These are phyloP conservation scores for Stictocephala bisonia DNA, from an alignment of 2,888 invertebrate species.

Conservation along the genomic window DNA sequence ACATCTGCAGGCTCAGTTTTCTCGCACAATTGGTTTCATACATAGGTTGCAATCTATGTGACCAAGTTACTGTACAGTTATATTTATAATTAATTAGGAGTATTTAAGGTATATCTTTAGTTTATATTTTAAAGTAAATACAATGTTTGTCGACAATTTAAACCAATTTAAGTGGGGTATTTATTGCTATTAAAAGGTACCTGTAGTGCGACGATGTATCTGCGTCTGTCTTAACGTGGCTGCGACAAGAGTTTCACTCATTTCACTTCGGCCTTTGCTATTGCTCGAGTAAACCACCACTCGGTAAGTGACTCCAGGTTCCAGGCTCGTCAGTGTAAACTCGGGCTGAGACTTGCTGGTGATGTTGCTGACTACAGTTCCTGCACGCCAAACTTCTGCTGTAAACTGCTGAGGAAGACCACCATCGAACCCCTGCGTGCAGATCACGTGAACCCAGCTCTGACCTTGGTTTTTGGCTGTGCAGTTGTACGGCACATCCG, in stretches of 20 bases:
- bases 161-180: background rate
- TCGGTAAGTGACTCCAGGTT: constrained; percentile 67
- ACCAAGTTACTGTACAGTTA: too few species aligned
- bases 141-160: constrained; percentile 58
- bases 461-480: constrained; percentile 67
- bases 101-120: too few species aligned
- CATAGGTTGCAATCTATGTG: too few species aligned
- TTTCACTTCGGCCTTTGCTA: constrained; percentile 69
- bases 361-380: constrained; percentile 63
- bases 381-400: constrained; percentile 61
- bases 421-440: constrained; percentile 69
- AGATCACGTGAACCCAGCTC: constrained; percentile 66
- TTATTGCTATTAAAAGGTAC: constrained; percentile 43
- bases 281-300: constrained; percentile 68
- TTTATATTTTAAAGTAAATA: too few species aligned
- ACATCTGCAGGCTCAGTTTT: too few species aligned
- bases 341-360: constrained; percentile 65
- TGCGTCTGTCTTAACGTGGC: constrained; percentile 66
- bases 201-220: constrained; percentile 65
- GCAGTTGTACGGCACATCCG: constrained; percentile 69
- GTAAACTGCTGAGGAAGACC: constrained; percentile 67
- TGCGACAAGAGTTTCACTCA: constrained; percentile 64
- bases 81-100: too few species aligned
- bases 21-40: too few species aligned
- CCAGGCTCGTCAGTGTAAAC: constrained; percentile 67